Conservation (phyloP, 2,113 vertebrate genomes). For the Chroicocephalus ridibundus region DNA sequence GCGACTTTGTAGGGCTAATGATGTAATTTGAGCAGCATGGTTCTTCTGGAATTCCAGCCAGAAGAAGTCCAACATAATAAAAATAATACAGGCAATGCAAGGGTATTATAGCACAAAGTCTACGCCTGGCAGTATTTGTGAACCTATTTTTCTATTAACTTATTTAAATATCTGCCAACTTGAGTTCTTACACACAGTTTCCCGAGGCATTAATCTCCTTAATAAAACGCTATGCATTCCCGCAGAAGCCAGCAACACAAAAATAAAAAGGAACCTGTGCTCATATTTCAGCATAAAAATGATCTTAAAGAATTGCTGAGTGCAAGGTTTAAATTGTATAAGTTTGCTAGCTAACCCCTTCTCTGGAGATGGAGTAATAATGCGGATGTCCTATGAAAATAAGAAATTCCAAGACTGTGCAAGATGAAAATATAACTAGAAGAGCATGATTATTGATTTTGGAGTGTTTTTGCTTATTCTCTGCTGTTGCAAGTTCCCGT, state of each 20-base stretch:
- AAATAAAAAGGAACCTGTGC: neutral
- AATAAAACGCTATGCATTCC: neutral
- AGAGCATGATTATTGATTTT: neutral
- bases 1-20: neutral
- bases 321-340: neutral
- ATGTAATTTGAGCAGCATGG: neutral
- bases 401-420: neutral
- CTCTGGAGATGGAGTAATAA: neutral
- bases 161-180: constrained; percentile 11
- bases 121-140: neutral
- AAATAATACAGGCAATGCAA: constrained; percentile 3
- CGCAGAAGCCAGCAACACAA: neutral
- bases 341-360: neutral
- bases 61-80: neutral
- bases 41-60: neutral
- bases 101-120: neutral
- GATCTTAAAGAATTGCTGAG: neutral
- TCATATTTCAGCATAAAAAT: constrained; percentile 16
- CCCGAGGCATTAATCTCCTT: neutral
- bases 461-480: neutral
- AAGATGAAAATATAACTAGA: neutral
- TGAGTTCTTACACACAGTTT: neutral
- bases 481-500: neutral
- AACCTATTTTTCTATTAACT: constrained; percentile 3
- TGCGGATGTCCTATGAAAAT: neutral